Percentiles rank a stretch among this genome's conserved stretches.
Conservation (phyloP, 2,113 vertebrate species). For the Pelusios castaneus region DNA sequence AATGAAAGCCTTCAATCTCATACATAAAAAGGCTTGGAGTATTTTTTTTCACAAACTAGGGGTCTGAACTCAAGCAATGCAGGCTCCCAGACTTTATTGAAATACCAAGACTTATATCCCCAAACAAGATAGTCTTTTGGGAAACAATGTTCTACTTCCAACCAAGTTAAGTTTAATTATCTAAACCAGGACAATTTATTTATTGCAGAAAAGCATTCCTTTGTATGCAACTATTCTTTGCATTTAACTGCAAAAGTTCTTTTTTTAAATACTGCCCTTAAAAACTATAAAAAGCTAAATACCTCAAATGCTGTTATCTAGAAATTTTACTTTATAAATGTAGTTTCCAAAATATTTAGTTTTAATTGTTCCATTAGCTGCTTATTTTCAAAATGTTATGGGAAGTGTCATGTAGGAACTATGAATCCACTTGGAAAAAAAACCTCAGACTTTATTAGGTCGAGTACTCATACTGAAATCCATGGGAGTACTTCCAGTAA, state of each 20-base stretch:
- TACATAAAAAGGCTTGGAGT: neutral
- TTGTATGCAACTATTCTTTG: neutral
- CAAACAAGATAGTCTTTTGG: neutral
- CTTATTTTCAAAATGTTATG: neutral
- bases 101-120: neutral
- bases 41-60: neutral
- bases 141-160: constrained; percentile 41
- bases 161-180: constrained; percentile 2
- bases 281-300: no score
- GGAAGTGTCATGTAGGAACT: neutral
- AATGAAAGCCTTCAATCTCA: neutral
- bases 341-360: neutral
- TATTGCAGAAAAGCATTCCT: neutral
- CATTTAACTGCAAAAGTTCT: constrained; percentile 2
- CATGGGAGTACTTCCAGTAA: neutral
- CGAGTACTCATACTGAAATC: neutral
- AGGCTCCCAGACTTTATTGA: neutral
- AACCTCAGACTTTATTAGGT: constrained; percentile 9
- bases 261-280: no score
- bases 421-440: neutral
- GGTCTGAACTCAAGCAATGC: neutral
- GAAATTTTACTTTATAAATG: neutral
- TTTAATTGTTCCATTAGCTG: neutral
- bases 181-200: constrained; percentile 38
- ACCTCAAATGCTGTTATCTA: neutral